These are phyloP conservation scores for Drosophila lacicola DNA, from an alignment of 2,888 invertebrate species.

Conservation along the genomic window DNA sequence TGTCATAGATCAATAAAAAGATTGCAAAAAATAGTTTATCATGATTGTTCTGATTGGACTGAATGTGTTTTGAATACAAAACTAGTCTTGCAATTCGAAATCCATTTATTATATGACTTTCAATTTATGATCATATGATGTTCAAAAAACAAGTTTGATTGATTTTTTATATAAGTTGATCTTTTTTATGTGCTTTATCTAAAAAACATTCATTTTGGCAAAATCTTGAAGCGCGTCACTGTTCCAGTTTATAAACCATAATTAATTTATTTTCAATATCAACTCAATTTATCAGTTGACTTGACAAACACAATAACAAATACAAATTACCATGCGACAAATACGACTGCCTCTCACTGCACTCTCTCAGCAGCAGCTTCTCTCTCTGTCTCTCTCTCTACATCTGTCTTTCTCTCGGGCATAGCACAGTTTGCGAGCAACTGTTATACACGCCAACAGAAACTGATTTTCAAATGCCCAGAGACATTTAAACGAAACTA, in stretches of 20 bases:
- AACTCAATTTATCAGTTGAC: conserved; percentile 80
- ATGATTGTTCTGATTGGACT: conserved; percentile 30
- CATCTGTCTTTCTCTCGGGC: conserved; percentile 11
- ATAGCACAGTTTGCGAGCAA: conserved; percentile 47
- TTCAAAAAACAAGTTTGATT: conserved; percentile 25
- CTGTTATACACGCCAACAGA: conserved; percentile 53
- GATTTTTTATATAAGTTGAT: not conserved
- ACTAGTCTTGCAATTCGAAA: conserved; percentile 31
- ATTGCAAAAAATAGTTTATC: conserved; percentile 32
- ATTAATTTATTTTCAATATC: conserved; percentile 82
- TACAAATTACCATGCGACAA: conserved; percentile 60
- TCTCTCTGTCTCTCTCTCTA: conserved; percentile 5
- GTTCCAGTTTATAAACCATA: conserved; percentile 61
- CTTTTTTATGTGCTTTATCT: conserved; percentile 8
- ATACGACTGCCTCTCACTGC: conserved; percentile 14
- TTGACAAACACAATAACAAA: conserved; percentile 74
- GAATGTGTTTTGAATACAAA: conserved; percentile 31
- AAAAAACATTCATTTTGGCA: conserved; percentile 6
- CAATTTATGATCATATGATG: conserved; percentile 27
- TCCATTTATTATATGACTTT: conserved; percentile 19
- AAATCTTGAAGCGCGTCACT: conserved; percentile 13
- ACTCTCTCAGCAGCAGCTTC: not conserved
- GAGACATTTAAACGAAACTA: conserved; percentile 72
- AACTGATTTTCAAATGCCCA: conserved; percentile 64
- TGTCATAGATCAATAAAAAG: conserved; percentile 21